A percentile compares a stretch with the other conserved stretches of the same genome.
Conservation (phyloP, 2,888 invertebrate genomes). For the Hypolimnas misippus region DNA sequence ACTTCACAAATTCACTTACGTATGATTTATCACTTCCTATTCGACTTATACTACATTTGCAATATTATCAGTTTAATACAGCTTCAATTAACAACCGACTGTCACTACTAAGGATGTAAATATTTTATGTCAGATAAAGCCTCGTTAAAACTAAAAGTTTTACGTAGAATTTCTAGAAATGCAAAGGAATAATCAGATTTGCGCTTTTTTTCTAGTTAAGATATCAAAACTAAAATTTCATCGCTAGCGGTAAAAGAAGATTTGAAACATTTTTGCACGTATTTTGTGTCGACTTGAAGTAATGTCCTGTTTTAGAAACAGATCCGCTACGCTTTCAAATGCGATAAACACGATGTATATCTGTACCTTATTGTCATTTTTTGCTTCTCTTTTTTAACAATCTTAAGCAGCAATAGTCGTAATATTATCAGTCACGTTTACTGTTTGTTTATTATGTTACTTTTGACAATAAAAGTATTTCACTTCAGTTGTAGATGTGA, state of each 20-base stretch:
- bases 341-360: constrained; percentile 20
- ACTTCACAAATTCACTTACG: not conserved
- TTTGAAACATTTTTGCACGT: constrained; percentile 36
- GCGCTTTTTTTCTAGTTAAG: constrained; percentile 25
- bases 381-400: not conserved
- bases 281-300: constrained; percentile 31
- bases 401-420: not conserved
- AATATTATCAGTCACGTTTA: not conserved
- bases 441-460: not conserved
- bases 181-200: constrained; percentile 22
- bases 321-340: constrained; percentile 22
- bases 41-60: no score
- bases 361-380: constrained; percentile 19
- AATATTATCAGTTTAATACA: not conserved
- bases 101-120: not conserved
- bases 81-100: not conserved
- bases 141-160: not conserved
- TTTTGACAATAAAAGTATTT: no score
- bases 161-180: constrained; percentile 1
- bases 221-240: constrained; percentile 14
- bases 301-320: constrained; percentile 29
- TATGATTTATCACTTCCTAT: no score
- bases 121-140: not conserved
- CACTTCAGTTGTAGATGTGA: no score
- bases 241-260: constrained; percentile 32